Base-by-base conservation (phyloP, 2,888 invertebrate species). In the Theretra japonica region DNA sequence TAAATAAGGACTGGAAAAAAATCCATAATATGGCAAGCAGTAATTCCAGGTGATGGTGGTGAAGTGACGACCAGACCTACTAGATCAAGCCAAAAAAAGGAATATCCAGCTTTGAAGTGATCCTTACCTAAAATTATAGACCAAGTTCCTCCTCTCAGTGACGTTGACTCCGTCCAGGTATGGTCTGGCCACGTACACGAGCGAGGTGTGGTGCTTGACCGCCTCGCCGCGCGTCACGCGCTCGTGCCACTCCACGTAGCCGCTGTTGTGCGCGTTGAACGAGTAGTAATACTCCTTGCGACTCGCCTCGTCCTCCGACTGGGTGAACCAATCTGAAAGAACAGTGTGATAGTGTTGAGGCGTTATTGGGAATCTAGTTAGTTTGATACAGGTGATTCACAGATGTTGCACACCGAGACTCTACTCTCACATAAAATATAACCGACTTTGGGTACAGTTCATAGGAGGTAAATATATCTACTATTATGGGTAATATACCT, bases 181-280 rank as follows among this genome's bases (percentile, higher is more conserved):
- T 3, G 97, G 97, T 80, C 96, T 95, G 60, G 96, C 97, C 70
- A 97, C 95, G 88, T 97, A 98, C 77, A 98, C 96, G 70, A 98
- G 94, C 73, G 97, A 97, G 72, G 95, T 95, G 92, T 97, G 95
- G 77, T 90, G 92, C 79, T 96, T 96, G 84, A 96, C 94, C 81
- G 93, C 92, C 19, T 77, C 75, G 50, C 94, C 96, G 72, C 96
- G 93, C 48, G 96, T 97, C 85, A 97, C 97, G 74, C 96, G 95
- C 86, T 97, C 97, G 82, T 96, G 96, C 98, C 98, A 98, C 86
- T 97, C 96, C 75, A 98, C 96, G 88, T 98, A 98, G 84, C 96
- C 95, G 68, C 91, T 90, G 90, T 97, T 97, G 79, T 95, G 93
- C 41, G 95, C 92, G 82, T 96, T 96, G 86, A 96, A 95, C 73